phyloP scores from a whole-genome alignment of 2,888 invertebrate genomes.

The Caradrina kadenii region DNA sequence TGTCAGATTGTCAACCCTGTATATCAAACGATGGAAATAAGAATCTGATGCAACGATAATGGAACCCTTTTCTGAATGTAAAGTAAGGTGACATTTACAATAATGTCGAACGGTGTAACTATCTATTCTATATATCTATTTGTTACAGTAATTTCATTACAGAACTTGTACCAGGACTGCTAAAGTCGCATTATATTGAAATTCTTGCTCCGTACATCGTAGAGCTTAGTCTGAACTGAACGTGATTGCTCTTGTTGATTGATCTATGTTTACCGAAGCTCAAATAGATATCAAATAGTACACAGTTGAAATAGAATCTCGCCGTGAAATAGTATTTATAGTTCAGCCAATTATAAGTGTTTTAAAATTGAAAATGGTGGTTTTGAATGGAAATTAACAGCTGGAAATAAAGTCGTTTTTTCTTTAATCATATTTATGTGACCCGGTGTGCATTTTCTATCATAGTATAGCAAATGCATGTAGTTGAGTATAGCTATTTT shows the following conservation, averaged over 20 bases:
- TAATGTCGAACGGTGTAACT: not conserved
- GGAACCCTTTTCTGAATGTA: not conserved
- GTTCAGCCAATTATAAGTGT: conserved; percentile 17
- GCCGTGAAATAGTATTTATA: conserved; percentile 40
- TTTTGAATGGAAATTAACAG: conserved; percentile 8
- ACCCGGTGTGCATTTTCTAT: too few relatives aligned
- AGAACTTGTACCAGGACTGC: conserved; percentile 15
- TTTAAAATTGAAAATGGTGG: not conserved
- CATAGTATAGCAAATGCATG: too few relatives aligned
- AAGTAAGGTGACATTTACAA: not conserved
- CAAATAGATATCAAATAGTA: conserved; percentile 46
- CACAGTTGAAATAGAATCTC: conserved; percentile 16
- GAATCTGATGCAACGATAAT: too few relatives aligned
- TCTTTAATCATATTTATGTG: not conserved
- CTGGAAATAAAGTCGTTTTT: not conserved
- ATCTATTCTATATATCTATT: conserved; percentile 6
- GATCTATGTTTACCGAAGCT: conserved; percentile 58
- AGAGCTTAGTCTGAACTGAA: conserved; percentile 39
- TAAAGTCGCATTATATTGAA: conserved; percentile 50
- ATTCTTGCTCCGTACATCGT: conserved; percentile 37
- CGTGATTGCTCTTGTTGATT: conserved; percentile 59
- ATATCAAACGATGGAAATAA: too few relatives aligned
- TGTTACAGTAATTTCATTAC: conserved; percentile 34
- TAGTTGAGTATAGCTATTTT: too few relatives aligned
- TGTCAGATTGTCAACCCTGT: too few relatives aligned